A percentile compares a stretch with the other conserved stretches of the same genome.
phyloP scores from a whole-genome alignment of 2,113 vertebrate species.

The Morone saxatilis region DNA sequence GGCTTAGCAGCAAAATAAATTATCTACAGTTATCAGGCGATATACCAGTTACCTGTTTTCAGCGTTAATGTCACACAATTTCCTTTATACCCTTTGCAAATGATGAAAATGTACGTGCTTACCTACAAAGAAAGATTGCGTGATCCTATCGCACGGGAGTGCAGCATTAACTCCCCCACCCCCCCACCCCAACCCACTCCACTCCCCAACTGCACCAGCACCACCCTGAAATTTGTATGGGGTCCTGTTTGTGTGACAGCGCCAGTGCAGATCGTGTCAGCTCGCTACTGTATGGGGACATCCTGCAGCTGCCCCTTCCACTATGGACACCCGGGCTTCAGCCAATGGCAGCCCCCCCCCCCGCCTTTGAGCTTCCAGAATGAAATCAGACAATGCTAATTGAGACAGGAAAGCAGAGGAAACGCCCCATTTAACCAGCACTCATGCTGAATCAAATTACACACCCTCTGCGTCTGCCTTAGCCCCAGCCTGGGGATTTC shows the following conservation, averaged over 20 bases:
- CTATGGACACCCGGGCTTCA: constrained; percentile 64
- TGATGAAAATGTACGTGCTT: background rate
- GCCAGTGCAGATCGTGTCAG: constrained; percentile 41
- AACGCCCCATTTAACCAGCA: constrained; percentile 85
- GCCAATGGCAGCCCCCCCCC: constrained; percentile 63
- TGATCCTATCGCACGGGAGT: constrained; percentile 21
- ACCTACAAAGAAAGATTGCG: constrained; percentile 5
- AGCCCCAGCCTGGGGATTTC: constrained; percentile 80
- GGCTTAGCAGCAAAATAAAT: constrained; percentile 33
- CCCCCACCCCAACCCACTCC: too few relatives aligned
- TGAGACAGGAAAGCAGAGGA: constrained; percentile 85
- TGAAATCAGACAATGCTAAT: constrained; percentile 86
- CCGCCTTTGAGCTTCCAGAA: constrained; percentile 71
- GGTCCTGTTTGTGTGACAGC: constrained; percentile 49
- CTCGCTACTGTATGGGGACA: constrained; percentile 71
- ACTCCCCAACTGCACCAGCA: constrained; percentile 4
- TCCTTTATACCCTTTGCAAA: background rate
- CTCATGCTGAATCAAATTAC: constrained; percentile 86
- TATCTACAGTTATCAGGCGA: constrained; percentile 41
- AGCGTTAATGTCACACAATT: background rate
- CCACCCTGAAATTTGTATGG: constrained; percentile 44
- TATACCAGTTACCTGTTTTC: constrained; percentile 16
- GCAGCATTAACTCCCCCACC: constrained; percentile 22
- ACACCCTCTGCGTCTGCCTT: constrained; percentile 81
- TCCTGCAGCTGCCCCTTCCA: constrained; percentile 75